These are phyloP conservation scores for Anticlea derivata DNA, from an alignment of 2,888 invertebrate species.

Conservation along the genomic window DNA sequence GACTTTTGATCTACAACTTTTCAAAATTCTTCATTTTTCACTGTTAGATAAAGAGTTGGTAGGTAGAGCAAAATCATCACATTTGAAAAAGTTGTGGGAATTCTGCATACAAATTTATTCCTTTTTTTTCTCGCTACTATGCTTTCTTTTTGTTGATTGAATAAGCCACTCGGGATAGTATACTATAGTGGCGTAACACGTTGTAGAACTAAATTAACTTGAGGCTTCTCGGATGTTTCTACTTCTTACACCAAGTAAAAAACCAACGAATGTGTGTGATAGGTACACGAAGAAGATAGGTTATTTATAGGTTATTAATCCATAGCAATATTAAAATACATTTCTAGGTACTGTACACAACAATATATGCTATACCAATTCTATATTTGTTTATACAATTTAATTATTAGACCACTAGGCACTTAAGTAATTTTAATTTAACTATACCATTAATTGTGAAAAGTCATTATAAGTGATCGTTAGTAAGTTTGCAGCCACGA, in stretches of 20 bases:
- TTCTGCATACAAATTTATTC: too few relatives aligned
- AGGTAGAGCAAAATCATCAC: too few relatives aligned
- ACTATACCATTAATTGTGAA: slow-evolving; percentile 13
- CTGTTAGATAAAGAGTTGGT: too few relatives aligned
- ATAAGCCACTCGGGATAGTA: too few relatives aligned
- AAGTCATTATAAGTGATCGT: slow-evolving; percentile 38
- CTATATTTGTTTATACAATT: slow-evolving; percentile 2
- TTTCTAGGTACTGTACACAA: slow-evolving; percentile 1
- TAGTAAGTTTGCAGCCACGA: slow-evolving; percentile 46
- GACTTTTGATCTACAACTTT: too few relatives aligned
- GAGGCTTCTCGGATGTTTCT: not conserved
- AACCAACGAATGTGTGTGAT: not conserved
- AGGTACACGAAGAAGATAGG: not conserved
- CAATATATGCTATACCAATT: slow-evolving; percentile 1
- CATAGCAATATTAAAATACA: not conserved
- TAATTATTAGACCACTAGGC: not conserved
- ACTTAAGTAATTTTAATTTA: slow-evolving; percentile 8
- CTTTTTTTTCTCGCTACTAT: too few relatives aligned
- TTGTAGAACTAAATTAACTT: too few relatives aligned
- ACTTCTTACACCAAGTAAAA: not conserved
- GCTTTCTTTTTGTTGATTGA: too few relatives aligned
- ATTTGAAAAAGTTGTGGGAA: too few relatives aligned
- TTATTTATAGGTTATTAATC: not conserved
- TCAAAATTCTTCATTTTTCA: too few relatives aligned
- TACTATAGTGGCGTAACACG: too few relatives aligned